Evolutionary conservation across 1,140 invertebrate species (phyloP), one percentile per base, ranked within the genome.

Genomic region (Drosophila neocordata): DNA sequence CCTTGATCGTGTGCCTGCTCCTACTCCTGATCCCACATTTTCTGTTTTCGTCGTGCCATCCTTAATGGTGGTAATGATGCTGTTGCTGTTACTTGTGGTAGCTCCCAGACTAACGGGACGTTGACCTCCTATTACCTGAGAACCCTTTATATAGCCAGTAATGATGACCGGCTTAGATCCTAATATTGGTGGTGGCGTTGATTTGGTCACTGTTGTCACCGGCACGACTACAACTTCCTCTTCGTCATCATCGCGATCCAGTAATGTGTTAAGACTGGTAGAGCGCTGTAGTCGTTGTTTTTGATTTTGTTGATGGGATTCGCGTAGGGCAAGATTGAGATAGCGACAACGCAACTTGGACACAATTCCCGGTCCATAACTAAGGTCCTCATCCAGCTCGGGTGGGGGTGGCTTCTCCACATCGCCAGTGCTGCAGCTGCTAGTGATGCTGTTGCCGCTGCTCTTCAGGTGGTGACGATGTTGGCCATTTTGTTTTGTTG

Each of bases 351-450:
- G 95, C 48, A 98, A 93, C 81, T 95, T 96, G 76, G 96, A 96
- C 4, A 98, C 97, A 80, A 98, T 98, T 6, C 97, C 97, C 8
- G 97, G 97, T 0, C 97, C 97, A 92, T 98, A 98, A 75, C 96
- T 95, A 15, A 97, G 91, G 82, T 97, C 97, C 92, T 97, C 96
- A 38, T 58, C 55, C 80, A 51, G 35, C 13, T 60, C 65, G 22
- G 58, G 58, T 1, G 57, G 55, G 31, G 24, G 41, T 48, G 41
- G 41, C 41, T 44, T 44, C 41, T 44, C 41, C 48, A 4, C 7
- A 4, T 34, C 51, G 37, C 24, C 51, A 64, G 13, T 20, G 15
- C 18, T 58, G 60, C 22, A 63, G 63, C 12, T 63, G 53, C 52
- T 77, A 67, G 27, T 69, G 60, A 35, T 81, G 59, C 31, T 67